Evolutionary conservation across 2,113 vertebrate genomes (phyloP).

Genomic region (Apodemus sylvaticus): DNA sequence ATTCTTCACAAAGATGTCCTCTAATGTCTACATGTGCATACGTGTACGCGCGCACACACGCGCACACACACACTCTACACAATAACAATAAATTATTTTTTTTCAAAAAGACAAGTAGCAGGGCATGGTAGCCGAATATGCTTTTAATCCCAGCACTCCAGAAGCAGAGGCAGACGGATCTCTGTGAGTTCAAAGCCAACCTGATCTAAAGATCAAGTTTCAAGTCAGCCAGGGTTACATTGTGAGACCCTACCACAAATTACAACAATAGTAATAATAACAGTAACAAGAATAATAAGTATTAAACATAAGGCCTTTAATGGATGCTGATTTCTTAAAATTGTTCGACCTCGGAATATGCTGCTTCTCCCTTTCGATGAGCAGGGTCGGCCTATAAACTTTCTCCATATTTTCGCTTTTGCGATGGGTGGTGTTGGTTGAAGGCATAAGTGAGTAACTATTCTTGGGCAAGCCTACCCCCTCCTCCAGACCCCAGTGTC

Average conservation of each 20-base stretch:
- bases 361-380: not conserved
- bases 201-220: not conserved
- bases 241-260: not conserved
- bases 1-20: not conserved
- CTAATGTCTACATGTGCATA: not conserved
- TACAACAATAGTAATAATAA: not conserved
- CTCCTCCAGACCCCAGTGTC: not conserved
- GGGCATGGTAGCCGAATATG: not conserved
- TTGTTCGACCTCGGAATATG: not conserved
- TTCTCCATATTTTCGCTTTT: not conserved
- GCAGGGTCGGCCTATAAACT: not conserved
- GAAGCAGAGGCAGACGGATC: not conserved
- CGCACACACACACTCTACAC: not conserved
- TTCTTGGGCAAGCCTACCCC: not conserved
- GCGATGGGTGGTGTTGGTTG: not conserved
- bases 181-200: not conserved
- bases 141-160: not conserved
- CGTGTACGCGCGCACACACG: not conserved
- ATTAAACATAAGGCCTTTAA: not conserved
- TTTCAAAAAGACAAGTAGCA: not conserved
- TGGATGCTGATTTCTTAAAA: not conserved
- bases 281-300: not conserved
- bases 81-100: not conserved
- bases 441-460: not conserved
- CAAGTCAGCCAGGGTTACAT: not conserved